Evolutionary conservation across 2,113 vertebrate species (phyloP), one percentile per base, ranked within the genome.

Genomic region (Ailuropoda melanoleuca): DNA sequence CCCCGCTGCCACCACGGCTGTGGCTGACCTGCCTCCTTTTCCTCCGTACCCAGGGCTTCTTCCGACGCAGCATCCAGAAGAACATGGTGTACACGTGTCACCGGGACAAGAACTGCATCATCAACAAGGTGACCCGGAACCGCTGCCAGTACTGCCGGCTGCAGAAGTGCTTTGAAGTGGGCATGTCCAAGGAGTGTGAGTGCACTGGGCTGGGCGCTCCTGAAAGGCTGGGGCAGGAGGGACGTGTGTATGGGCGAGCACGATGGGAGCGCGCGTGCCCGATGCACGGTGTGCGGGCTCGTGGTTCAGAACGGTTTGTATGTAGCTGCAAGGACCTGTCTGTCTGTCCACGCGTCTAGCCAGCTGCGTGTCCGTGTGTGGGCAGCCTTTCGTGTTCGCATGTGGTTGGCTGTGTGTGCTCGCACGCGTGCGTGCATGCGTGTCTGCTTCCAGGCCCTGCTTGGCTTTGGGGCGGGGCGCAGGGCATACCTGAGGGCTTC

Each of bases 21-120:
- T 55, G 70, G 48, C 75, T 80, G 50, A 89, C 92, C 89, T 88
- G 62, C 48, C 94, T 60, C 60, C 78, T 43, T 74, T 39, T 46
- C 88, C 26, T 62, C 88, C 10, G 1, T 24, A 6, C 94, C 72
- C 98, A 99, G 99, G 99, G 99, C 90, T 99, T 99, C 98, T 99
- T 99, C 98, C 99, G 99, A 95, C 99, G 99, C 97, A 99, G 99
- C 98, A 99, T 99, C 98, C 99, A 99, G 99, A 99, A 99, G 99
- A 99, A 99, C 99, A 99, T 99, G 99, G 99, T 99, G 98, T 99
- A 99, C 98, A 99, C 99, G 4, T 99, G 99, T 98, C 99, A 99
- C 98, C 99, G 99, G 56, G 99, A 99, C 98, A 99, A 99, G 99
- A 99, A 99, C 99, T 99, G 99, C 99, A 99, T 99, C 98, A 99